Evolutionary conservation across 1,140 invertebrate genomes (phyloP), one percentile per base, ranked within the genome.

Genomic region (Drosophila fuyamai): DNA sequence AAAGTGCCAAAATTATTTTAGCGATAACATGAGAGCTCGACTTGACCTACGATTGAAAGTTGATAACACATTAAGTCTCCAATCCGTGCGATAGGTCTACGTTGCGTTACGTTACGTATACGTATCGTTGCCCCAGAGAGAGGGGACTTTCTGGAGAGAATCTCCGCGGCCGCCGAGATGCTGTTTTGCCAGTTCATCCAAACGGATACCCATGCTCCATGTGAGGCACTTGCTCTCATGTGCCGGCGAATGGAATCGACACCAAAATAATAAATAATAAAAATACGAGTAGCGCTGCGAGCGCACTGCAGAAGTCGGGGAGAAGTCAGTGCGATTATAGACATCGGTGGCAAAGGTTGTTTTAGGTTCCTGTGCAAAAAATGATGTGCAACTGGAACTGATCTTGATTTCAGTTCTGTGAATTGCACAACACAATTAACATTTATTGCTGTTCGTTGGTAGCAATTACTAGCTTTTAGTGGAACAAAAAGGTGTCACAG

Each of bases 261-360:
- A 43, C 32, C 35, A 60, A 43, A 59, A 62, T 62, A 62, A 59
- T 62, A 32, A 14, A 9, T 32, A 62, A 18, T 43, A 60, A 43
- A 40, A 43, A 60, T 14, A 23, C 18, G 36, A 29, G 32, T 16
- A 32, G 23, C 18, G 53, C 40, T 38, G 48, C 23, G 35, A 35
- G 23, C 23, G 3, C 23, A 32, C 10, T 29, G 48, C 46, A 38
- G 46, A 29, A 48, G 29, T 3, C 32, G 13, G 29, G 46, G 38
- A 44, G 66, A 32, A 23, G 27, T 44, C 76, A 83, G 81, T 83
- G 60, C 50, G 72, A 72, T 50, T 62, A 44, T 48, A 54, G 48
- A 76, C 81, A 48, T 72, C 54, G 76, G 18, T 62, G 57, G 35
- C 57, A 80, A 53, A 56, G 71, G 81, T 85, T 85, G 74, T 65